Evolutionary conservation across 2,888 invertebrate genomes (phyloP), one percentile per base, ranked within the genome.

Genomic region (Danaus chrysippus): DNA sequence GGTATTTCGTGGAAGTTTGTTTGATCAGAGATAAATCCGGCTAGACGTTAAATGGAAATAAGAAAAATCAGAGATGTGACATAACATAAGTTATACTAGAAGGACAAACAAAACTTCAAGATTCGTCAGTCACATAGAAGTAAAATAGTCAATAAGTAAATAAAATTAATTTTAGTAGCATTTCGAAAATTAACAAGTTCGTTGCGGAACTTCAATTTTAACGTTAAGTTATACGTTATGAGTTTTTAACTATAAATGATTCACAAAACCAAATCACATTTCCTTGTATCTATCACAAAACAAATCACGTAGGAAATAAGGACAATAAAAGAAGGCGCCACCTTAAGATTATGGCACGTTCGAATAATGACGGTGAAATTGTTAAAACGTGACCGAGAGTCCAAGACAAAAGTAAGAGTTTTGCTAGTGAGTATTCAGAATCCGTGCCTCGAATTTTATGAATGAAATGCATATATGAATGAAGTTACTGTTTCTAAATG

Each of bases 271-370:
- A 8, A 19, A 49, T 56, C 19, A 6, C 53, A 53, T 60, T 61
- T 61, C 56, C 42, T 8, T 49, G 52, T 23, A 54, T 59, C 59
- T 61, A 59, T 69, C 66, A 65, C 56, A 65, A 71, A 70, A 55
- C 70, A 63, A 54, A 65, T 65, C 72, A 72, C 71, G 72, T 71
- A 57, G 56, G 56, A 60, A 64, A 56, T 57, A 64, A 65, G 62
- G 69, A 84, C 83, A 85, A 86, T 85, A 85, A 86, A 83, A 83
- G 77, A 79, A 83, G 90, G 91, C 90, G 90, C 90, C 90, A 85
- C 72, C 76, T 81, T 76, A 81, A 78, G 83, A 86, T 84, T 86
- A 84, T 84, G 76, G 82, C 89, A 89, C 89, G 87, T 89, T 74
- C 79, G 46, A 65, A 72, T 89, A 91, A 89, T 90, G 87, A 87